Evolutionary conservation across 2,888 invertebrate genomes (phyloP), one percentile per base, ranked within the genome.

Genomic region (Pheosia gnoma): DNA sequence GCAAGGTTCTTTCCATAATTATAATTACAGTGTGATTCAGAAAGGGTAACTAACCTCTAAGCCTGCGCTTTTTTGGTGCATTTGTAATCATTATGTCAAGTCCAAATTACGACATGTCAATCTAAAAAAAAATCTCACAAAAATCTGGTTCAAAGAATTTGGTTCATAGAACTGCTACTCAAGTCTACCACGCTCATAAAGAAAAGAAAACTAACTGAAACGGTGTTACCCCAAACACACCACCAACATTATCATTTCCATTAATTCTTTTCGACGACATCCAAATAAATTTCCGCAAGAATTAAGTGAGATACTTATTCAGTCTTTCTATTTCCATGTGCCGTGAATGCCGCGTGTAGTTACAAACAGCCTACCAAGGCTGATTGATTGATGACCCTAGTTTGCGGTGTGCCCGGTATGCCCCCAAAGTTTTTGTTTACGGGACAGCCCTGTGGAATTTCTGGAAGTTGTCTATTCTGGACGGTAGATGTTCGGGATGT

Each of bases 341-440:
- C 6, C 38, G 25, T 37, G 10, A 4, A 38, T 10, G 37, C 37
- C 25, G 68, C 70, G 68, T 68, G 60, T 78, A 75, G 72, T 72
- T 78, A 81, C 81, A 80, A 82, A 84, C 78, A 70, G 67, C 76
- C 71, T 25, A 80, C 79, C 79, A 65, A 58, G 61, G 61, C 64
- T 82, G 87, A 88, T 87, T 88, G 88, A 88, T 88, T 74, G 86
- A 88, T 85, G 86, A 71, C 74, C 70, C 78, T 79, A 79, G 83
- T 83, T 83, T 68, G 67, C 55, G 68, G 62, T 69, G 71, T 73
- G 25, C 75, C 71, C 70, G 75, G 37, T 11, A 74, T 78, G 78
- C 78, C 82, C 78, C 75, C 56, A 77, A 86, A 87, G 72, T 87
- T 89, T 88, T 88, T 88, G 87, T 86, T 85, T 85, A 80, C 80